Evolutionary conservation across 2,797 vertebrate species (phyloP), one percentile per base, ranked within the genome.

Genomic region (Malacoraja senta): DNA sequence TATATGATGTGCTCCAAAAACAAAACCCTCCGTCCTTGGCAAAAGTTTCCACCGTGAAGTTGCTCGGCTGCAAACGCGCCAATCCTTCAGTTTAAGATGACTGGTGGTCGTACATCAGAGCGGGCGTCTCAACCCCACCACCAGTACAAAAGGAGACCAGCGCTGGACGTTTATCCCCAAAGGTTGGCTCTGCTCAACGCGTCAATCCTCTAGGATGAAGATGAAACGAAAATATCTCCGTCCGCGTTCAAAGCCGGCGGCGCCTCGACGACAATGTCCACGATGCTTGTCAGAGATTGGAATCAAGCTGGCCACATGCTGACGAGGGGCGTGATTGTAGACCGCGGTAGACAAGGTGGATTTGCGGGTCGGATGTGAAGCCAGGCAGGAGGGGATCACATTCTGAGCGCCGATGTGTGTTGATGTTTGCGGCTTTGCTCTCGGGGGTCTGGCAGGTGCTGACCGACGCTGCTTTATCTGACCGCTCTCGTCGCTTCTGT

Each of bases 1-100:
- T n/a, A n/a, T 68, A 24, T 78, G 53, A 44, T 53, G 21, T 63
- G n/a, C n/a, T 65, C 8, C 21, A 65, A 68, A 6, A 53, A 53
- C 44, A 58, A 65, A 32, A 61, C 12, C 61, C 13, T 65, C 84
- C 35, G 35, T 32, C 19, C n/a, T 68, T 32, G 21, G 63, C 8
- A 88, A 88, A 88, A 88, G 84, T 88, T 88, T 88, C 58, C 61
- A 35, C 17, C 3, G n/a, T 65, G 21, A 88, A 88, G 84, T 88
- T 88, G 61, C n/a, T 32, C 19, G 65, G 63, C 63, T 32, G 9
- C 21, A 32, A 68, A 32, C 63, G 63, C 63, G 65, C 17, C 63
- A 21, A 68, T 68, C 63, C 61, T 65, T 65, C 84, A 15, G n/a
- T 35, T 35, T 24, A 12, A 3, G 15, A 68, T 68, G 13, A 21